These are phyloP conservation scores for Conus betulinus DNA, from an alignment of 1,140 invertebrate species.

Conservation along the genomic window DNA sequence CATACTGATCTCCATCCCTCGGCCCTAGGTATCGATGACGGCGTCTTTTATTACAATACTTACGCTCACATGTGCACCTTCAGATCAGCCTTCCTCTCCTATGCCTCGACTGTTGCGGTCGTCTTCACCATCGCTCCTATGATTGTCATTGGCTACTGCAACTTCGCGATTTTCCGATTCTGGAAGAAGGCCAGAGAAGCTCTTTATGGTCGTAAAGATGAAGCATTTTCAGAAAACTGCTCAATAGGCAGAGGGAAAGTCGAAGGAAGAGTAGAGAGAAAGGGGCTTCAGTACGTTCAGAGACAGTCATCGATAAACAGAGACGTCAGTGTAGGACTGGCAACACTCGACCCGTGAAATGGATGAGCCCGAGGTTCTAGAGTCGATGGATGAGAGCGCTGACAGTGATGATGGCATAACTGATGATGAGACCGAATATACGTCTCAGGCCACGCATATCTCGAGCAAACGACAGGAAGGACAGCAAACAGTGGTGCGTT, in stretches of 20 bases:
- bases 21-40: too few species aligned
- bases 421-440: too few species aligned
- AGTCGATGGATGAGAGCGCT: neutral
- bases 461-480: too few species aligned
- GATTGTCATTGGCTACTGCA: slow-evolving; percentile 4
- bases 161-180: neutral
- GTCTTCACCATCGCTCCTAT: neutral
- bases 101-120: neutral
- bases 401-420: too few species aligned
- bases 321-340: neutral
- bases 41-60: too few species aligned
- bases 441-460: too few species aligned
- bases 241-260: too few species aligned
- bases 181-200: neutral
- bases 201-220: neutral
- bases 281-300: neutral
- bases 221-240: too few species aligned
- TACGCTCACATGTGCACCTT: too few species aligned
- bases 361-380: neutral
- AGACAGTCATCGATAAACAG: neutral
- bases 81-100: neutral
- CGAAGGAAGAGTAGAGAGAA: neutral
- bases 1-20: too few species aligned
- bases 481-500: too few species aligned
- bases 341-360: too few species aligned